Conservation (phyloP, 35 echinoderm and acorn worm species). For the Hemicentrotus pulcherrimus region DNA sequence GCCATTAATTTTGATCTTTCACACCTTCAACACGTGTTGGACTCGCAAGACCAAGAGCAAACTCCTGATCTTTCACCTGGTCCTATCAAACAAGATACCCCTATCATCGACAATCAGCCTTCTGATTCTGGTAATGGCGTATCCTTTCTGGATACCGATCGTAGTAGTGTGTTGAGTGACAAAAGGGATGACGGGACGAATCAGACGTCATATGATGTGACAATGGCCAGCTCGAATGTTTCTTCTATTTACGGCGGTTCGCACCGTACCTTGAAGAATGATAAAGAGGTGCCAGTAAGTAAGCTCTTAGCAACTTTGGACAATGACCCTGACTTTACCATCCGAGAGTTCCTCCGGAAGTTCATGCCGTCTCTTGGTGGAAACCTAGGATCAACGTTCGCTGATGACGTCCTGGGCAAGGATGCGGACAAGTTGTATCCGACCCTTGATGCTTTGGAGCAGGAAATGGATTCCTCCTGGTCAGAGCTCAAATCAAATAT, state of each 20-base stretch:
- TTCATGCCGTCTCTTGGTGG: slow-evolving; percentile 31
- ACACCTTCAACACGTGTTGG: slow-evolving; percentile 34
- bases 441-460: background rate
- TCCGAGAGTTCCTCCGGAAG: slow-evolving; percentile 76
- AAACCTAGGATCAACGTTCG: background rate
- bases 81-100: background rate
- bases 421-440: slow-evolving; percentile 29
- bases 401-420: slow-evolving; percentile 22
- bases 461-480: slow-evolving; percentile 10
- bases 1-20: slow-evolving; percentile 42
- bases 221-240: background rate
- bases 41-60: background rate
- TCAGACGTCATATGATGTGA: background rate
- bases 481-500: slow-evolving; percentile 16
- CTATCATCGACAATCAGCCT: background rate
- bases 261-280: background rate
- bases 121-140: background rate
- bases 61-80: background rate
- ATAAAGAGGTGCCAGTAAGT: slow-evolving; percentile 57
- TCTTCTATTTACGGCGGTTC: background rate
- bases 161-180: background rate
- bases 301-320: slow-evolving; percentile 66
- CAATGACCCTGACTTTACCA: slow-evolving; percentile 79
- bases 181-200: background rate
- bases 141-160: background rate